Evolutionary conservation across 2,113 vertebrate genomes (phyloP).

Genomic region (Neogale vison): DNA sequence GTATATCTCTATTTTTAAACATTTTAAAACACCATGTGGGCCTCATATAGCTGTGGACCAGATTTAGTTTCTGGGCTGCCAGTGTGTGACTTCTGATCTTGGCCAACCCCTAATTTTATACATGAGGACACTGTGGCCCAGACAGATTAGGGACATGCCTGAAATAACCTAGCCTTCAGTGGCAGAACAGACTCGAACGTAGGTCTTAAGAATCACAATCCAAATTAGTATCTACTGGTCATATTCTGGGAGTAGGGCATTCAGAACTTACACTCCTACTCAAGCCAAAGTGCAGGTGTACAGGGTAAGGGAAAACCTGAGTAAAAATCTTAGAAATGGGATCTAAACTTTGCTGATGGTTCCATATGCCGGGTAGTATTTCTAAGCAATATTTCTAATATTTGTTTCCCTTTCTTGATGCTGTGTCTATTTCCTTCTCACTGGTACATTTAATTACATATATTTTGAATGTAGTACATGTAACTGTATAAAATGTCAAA

Average conservation of each 20-base stretch:
- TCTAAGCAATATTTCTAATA: background rate
- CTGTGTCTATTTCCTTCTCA: background rate
- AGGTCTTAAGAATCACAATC: background rate
- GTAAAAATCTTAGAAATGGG: background rate
- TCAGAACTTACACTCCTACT: background rate
- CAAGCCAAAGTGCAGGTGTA: background rate
- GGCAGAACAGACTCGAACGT: conserved; percentile 10
- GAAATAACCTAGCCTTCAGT: background rate
- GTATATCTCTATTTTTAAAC: background rate
- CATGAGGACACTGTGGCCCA: background rate
- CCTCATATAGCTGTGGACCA: background rate
- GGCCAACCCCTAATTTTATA: background rate
- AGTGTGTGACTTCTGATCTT: conserved; percentile 27
- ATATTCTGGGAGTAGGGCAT: background rate
- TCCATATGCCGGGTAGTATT: background rate
- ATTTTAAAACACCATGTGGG: background rate
- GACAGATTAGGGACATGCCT: background rate
- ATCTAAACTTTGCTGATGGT: background rate
- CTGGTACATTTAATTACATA: background rate
- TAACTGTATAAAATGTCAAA: background rate
- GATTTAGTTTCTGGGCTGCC: background rate
- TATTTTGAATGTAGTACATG: background rate
- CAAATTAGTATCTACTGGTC: background rate
- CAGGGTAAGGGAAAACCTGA: background rate
- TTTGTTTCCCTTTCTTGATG: conserved; percentile 9